phyloP scores from a whole-genome alignment of 1,140 invertebrate species.

The Aradophagus sp. region DNA sequence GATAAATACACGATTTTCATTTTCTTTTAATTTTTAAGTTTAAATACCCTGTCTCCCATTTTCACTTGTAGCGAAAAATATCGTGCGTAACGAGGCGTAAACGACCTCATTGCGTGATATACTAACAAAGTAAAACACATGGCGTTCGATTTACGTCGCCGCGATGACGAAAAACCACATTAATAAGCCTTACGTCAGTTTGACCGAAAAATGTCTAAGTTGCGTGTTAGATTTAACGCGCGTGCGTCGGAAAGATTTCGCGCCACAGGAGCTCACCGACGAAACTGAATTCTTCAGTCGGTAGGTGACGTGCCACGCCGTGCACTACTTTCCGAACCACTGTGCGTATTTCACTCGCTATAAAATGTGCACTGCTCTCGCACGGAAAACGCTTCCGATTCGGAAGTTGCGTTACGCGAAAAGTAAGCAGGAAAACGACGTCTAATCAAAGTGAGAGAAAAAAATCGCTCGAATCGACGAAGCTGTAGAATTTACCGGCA shows the following conservation, averaged over 20 bases:
- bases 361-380: slow-evolving; percentile 20
- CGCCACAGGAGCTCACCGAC: slow-evolving; percentile 35
- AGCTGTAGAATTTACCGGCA: neutral
- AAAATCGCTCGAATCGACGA: neutral
- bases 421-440: neutral
- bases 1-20: too few species aligned
- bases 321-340: slow-evolving; percentile 31
- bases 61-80: too few species aligned
- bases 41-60: too few species aligned
- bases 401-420: slow-evolving; percentile 10
- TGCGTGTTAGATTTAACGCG: slow-evolving; percentile 42
- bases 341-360: neutral
- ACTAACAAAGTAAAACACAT: too few species aligned
- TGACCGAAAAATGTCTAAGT: too few species aligned
- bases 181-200: too few species aligned
- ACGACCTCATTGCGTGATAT: too few species aligned
- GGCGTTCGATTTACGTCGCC: too few species aligned
- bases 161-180: too few species aligned
- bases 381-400: slow-evolving; percentile 3
- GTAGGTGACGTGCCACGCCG: slow-evolving; percentile 46
- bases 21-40: too few species aligned
- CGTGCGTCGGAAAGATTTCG: slow-evolving; percentile 60
- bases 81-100: too few species aligned
- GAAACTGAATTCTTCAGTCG: slow-evolving; percentile 60
- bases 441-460: slow-evolving; percentile 5